Evolutionary conservation across 2,888 invertebrate genomes (phyloP).

Genomic region (Eupeodes latifasciatus): DNA sequence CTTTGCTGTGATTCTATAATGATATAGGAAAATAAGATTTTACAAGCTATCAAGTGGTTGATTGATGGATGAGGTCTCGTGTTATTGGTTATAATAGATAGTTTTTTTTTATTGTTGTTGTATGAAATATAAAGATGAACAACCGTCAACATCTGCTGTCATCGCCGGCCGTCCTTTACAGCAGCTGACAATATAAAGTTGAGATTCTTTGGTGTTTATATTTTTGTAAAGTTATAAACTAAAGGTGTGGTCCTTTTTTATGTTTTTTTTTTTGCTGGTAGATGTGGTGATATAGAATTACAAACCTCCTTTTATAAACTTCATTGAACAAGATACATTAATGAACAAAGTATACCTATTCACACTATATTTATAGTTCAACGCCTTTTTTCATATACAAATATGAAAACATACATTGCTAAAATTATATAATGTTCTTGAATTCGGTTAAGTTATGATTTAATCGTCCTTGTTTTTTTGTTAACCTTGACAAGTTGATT

Average conservation of each 20-base stretch:
- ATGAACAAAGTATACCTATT: neutral
- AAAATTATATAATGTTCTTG: neutral
- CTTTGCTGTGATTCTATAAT: constrained; percentile 6
- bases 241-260: constrained; percentile 41
- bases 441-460: too few relatives aligned
- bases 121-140: neutral
- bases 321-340: neutral
- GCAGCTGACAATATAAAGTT: constrained; percentile 40
- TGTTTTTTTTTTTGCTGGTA: constrained; percentile 37
- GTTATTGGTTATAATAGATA: constrained; percentile 10
- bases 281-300: constrained; percentile 26
- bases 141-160: constrained; percentile 33
- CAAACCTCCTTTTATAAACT: constrained; percentile 1
- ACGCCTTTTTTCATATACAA: too few relatives aligned
- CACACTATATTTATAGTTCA: too few relatives aligned
- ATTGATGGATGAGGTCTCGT: constrained; percentile 26
- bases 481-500: too few relatives aligned
- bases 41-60: constrained; percentile 38
- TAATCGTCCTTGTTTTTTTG: too few relatives aligned
- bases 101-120: neutral
- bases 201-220: constrained; percentile 13
- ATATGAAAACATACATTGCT: too few relatives aligned
- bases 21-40: constrained; percentile 13
- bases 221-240: neutral
- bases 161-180: constrained; percentile 41